A percentile compares a stretch with the other conserved stretches of the same genome.
phyloP scores from a whole-genome alignment of 2,113 vertebrate species.

The Alouatta palliata region DNA sequence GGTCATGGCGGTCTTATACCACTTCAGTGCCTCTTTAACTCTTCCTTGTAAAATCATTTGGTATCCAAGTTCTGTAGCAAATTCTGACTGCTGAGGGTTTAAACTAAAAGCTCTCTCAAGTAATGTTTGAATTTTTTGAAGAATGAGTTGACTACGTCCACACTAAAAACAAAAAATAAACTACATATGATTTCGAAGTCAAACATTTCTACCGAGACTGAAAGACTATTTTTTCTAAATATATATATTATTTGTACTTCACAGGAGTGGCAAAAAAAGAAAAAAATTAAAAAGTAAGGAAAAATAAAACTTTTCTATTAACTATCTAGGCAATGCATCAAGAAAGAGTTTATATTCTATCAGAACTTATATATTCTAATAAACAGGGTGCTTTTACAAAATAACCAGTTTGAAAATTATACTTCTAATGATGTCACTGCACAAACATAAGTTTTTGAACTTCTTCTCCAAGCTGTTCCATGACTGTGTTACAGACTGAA shows the following conservation, averaged over 20 bases:
- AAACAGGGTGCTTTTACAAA: neutral
- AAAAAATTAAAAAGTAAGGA: neutral
- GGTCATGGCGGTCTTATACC: constrained; percentile 93
- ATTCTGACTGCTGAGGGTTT: constrained; percentile 87
- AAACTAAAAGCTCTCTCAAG: constrained; percentile 90
- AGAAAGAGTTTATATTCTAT: neutral
- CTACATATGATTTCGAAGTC: neutral
- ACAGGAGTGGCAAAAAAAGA: neutral
- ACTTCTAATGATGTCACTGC: neutral
- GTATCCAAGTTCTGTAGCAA: constrained; percentile 96
- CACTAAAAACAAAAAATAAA: constrained; percentile 86
- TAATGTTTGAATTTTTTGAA: constrained; percentile 91
- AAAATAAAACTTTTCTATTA: neutral
- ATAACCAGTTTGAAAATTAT: neutral
- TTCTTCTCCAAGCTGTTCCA: neutral
- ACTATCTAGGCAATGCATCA: neutral
- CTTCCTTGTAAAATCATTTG: constrained; percentile 93
- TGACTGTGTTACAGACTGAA: neutral
- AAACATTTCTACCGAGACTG: neutral
- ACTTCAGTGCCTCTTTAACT: constrained; percentile 91
- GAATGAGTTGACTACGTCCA: constrained; percentile 91
- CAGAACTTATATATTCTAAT: neutral
- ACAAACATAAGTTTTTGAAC: neutral
- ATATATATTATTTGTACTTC: neutral
- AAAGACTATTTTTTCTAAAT: neutral